Evolutionary conservation across 1,140 invertebrate species (phyloP).

Genomic region (Zophobas atratus): DNA sequence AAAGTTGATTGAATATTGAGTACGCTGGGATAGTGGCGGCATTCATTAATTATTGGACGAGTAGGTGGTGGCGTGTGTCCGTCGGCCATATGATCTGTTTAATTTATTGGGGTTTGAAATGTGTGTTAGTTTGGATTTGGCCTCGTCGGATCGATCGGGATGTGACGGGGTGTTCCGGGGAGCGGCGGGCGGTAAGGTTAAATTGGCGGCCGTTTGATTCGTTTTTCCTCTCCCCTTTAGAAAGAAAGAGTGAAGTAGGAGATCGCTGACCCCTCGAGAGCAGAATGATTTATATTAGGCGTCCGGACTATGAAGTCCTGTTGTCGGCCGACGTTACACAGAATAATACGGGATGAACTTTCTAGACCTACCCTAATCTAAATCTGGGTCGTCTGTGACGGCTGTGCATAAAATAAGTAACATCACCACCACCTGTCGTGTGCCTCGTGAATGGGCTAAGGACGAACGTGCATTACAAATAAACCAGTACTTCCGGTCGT

Average conservation of each 20-base stretch:
- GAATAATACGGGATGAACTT: constrained; percentile 53
- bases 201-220: constrained; percentile 30
- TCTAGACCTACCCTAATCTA: constrained; percentile 59
- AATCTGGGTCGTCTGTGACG: constrained; percentile 54
- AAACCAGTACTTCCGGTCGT: constrained; percentile 32
- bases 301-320: constrained; percentile 25
- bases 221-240: constrained; percentile 30
- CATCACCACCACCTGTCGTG: constrained; percentile 59
- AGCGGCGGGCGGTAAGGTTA: constrained; percentile 14
- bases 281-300: constrained; percentile 47
- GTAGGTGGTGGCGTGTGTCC: constrained; percentile 37
- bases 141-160: constrained; percentile 30
- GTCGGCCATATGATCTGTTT: constrained; percentile 42
- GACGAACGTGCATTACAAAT: constrained; percentile 31
- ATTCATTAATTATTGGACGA: constrained; percentile 40
- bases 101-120: constrained; percentile 40
- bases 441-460: constrained; percentile 43
- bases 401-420: constrained; percentile 57
- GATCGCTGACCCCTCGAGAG: constrained; percentile 44
- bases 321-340: constrained; percentile 47
- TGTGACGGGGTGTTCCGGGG: not conserved
- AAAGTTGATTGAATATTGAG: constrained; percentile 35
- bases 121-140: constrained; percentile 42
- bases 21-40: constrained; percentile 10
- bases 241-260: constrained; percentile 36